phyloP scores from a whole-genome alignment of 2,113 vertebrate species.

The Brachionichthys hirsutus region DNA sequence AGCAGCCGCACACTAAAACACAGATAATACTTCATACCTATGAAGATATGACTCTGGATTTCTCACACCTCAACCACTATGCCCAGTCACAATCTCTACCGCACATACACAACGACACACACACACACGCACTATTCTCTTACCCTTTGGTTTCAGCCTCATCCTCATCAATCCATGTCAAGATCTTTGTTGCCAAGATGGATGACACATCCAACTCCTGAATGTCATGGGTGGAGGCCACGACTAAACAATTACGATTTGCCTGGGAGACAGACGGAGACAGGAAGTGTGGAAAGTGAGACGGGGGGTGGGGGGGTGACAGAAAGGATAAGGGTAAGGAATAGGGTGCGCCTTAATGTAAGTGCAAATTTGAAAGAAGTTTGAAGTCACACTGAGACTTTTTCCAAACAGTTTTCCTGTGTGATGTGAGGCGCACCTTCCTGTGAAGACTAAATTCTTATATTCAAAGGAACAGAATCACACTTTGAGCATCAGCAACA shows the following conservation, averaged over 20 bases:
- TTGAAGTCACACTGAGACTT: slow-evolving; percentile 1
- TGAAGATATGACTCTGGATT: slow-evolving; percentile 20
- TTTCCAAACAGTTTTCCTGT: slow-evolving; percentile 1
- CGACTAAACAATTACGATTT: slow-evolving; percentile 96
- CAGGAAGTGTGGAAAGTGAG: slow-evolving; percentile 1
- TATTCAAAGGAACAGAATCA: slow-evolving; percentile 22
- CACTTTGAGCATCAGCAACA: neutral
- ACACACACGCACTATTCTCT: slow-evolving; percentile 16
- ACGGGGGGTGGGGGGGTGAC: neutral
- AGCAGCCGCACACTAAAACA: neutral
- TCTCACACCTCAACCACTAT: neutral
- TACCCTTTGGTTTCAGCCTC: slow-evolving; percentile 92
- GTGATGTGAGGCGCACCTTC: neutral
- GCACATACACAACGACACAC: neutral
- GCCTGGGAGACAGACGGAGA: slow-evolving; percentile 78
- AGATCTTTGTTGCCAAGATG: slow-evolving; percentile 93
- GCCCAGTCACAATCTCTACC: too few relatives aligned
- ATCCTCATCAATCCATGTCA: slow-evolving; percentile 97
- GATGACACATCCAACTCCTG: slow-evolving; percentile 97
- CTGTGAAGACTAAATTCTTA: slow-evolving; percentile 19
- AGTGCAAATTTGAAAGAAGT: slow-evolving; percentile 6
- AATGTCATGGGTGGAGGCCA: slow-evolving; percentile 96
- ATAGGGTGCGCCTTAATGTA: neutral
- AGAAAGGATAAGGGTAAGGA: slow-evolving; percentile 1
- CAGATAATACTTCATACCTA: neutral